phyloP scores from a whole-genome alignment of 2,113 vertebrate genomes.

The Origma solitaria region DNA sequence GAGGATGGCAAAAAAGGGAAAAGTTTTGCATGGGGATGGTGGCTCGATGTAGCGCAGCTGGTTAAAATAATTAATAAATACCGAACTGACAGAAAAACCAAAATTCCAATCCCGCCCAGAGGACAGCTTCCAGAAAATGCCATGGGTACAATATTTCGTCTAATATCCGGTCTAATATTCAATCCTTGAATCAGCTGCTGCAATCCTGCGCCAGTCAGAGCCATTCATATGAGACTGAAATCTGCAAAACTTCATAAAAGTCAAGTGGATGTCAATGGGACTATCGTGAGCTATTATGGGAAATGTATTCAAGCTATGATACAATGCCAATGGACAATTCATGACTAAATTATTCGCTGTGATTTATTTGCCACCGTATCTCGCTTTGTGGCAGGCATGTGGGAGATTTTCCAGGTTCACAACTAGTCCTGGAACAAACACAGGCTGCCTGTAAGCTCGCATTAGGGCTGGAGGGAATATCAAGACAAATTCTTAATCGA shows the following conservation, averaged over 20 bases:
- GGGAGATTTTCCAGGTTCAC: background rate
- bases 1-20: background rate
- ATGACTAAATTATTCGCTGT: conserved; percentile 21
- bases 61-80: conserved; percentile 1
- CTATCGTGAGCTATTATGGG: conserved; percentile 54
- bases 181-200: background rate
- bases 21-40: background rate
- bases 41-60: background rate
- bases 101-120: background rate
- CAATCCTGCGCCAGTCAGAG: background rate
- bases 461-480: background rate
- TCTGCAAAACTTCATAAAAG: conserved; percentile 60
- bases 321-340: conserved; percentile 49
- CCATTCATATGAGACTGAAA: background rate
- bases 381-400: background rate
- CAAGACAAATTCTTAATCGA: background rate
- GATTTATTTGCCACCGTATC: conserved; percentile 6
- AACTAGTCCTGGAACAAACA: background rate
- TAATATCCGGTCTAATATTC: background rate
- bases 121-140: background rate
- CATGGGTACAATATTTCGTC: background rate
- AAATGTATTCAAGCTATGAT: conserved; percentile 49
- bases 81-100: background rate
- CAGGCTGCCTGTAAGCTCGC: background rate
- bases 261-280: conserved; percentile 60